Evolutionary conservation across 2,797 vertebrate genomes (phyloP).

Genomic region (Tympanoctomys barrerae): DNA sequence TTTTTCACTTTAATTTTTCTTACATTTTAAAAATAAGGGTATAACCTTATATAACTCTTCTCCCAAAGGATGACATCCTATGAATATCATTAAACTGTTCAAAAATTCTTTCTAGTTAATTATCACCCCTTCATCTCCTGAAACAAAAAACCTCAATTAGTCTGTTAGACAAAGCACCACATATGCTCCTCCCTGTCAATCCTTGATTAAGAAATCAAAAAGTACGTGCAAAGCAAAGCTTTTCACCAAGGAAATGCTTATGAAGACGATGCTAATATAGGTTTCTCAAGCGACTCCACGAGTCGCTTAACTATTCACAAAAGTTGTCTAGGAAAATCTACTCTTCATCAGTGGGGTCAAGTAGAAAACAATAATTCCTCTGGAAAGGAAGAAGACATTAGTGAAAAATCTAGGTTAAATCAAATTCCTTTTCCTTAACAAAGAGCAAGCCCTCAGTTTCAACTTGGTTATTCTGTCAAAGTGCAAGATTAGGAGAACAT

Average conservation of each 20-base stretch:
- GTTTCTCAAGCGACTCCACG: not conserved
- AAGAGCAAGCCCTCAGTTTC: not conserved
- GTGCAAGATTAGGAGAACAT: not conserved
- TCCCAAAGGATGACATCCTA: constrained; percentile 69
- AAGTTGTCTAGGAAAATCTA: not conserved
- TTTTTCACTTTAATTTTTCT: constrained; percentile 72
- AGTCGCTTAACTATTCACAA: not conserved
- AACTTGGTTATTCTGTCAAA: not conserved
- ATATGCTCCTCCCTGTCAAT: constrained; percentile 50
- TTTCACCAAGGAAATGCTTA: constrained; percentile 36
- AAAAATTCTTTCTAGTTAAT: constrained; percentile 70
- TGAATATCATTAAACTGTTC: constrained; percentile 58
- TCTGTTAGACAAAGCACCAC: constrained; percentile 58
- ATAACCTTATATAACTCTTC: constrained; percentile 67
- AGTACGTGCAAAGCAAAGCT: constrained; percentile 56
- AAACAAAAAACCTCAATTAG: constrained; percentile 73
- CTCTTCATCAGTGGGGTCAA: not conserved
- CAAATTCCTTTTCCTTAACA: not conserved
- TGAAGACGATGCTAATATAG: constrained; percentile 11
- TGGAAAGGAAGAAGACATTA: not conserved
- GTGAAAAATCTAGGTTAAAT: not conserved
- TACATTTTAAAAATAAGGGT: constrained; percentile 65
- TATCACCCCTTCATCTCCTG: constrained; percentile 65
- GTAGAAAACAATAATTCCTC: not conserved
- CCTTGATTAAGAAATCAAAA: constrained; percentile 66